Conservation (phyloP, 2,113 vertebrate genomes). For the Mohoua ochrocephala region DNA sequence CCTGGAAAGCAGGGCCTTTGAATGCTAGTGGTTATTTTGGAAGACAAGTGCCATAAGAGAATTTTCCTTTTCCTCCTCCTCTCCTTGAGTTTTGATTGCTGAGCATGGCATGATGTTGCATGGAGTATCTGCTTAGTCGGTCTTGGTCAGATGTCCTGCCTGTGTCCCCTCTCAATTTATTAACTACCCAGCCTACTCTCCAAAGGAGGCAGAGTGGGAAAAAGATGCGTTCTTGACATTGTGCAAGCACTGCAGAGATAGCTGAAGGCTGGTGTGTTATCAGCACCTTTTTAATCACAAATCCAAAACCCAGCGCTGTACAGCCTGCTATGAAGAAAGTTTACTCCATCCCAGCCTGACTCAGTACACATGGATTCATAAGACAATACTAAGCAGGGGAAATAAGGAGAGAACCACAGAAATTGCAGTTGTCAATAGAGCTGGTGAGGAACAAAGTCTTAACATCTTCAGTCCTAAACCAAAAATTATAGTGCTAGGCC, state of each 20-base stretch:
- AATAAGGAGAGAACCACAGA: neutral
- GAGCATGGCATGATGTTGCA: neutral
- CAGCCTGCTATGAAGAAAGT: neutral
- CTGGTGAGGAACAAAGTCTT: neutral
- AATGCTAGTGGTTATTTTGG: neutral
- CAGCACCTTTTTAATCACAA: neutral
- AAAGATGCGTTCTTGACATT: neutral
- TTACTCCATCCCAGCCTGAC: neutral
- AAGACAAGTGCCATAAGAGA: neutral
- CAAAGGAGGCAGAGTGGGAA: neutral
- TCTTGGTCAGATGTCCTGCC: neutral
- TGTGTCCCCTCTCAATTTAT: neutral
- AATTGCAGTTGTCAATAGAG: neutral
- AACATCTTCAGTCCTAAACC: neutral
- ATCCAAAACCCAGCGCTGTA: neutral
- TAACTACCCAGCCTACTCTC: neutral
- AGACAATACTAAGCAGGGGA: neutral
- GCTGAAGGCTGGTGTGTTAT: neutral
- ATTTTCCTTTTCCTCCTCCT: neutral
- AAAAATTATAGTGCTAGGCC: neutral
- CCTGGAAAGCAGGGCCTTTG: neutral
- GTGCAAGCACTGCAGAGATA: neutral
- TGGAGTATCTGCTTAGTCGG: neutral
- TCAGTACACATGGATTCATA: neutral
- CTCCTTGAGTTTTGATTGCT: neutral